phyloP scores from a whole-genome alignment of 2,797 vertebrate species.

The Aeoliscus strigatus region DNA sequence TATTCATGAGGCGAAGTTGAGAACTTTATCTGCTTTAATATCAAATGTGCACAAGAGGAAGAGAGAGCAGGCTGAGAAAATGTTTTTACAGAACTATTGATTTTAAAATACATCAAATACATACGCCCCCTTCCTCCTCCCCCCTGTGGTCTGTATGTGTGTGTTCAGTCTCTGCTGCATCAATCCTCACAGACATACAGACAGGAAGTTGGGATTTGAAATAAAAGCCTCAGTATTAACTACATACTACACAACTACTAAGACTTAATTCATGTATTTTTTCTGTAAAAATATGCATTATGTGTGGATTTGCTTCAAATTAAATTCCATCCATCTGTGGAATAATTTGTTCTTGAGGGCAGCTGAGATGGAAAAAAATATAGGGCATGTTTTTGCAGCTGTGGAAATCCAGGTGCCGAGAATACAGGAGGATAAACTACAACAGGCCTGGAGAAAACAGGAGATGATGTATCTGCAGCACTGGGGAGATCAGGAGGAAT shows the following conservation, averaged over 20 bases:
- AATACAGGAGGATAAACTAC: neutral
- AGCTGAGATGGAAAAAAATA: neutral
- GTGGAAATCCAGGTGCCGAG: neutral
- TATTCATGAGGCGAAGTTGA: constrained; percentile 33
- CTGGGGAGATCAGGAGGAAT: neutral
- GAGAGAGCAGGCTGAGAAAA: neutral
- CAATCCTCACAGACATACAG: constrained; percentile 29
- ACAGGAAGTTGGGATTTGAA: constrained; percentile 54
- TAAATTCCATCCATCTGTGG: too few species aligned
- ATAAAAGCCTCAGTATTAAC: constrained; percentile 33
- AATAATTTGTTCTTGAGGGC: too few species aligned
- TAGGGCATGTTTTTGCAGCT: neutral
- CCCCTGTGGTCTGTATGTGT: constrained; percentile 28
- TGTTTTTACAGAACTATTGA: constrained; percentile 7
- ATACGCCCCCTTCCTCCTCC: constrained; percentile 23
- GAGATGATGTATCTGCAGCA: neutral
- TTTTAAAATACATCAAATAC: neutral
- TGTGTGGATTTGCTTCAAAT: too few species aligned
- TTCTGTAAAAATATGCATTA: too few species aligned
- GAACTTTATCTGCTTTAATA: constrained; percentile 25
- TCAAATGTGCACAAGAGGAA: constrained; percentile 18
- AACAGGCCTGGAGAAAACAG: neutral
- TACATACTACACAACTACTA: too few species aligned
- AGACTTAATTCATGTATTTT: neutral
- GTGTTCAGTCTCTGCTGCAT: constrained; percentile 29